Base-by-base conservation (phyloP, 2,888 invertebrate genomes). In the Petrolisthes manimaculis region DNA sequence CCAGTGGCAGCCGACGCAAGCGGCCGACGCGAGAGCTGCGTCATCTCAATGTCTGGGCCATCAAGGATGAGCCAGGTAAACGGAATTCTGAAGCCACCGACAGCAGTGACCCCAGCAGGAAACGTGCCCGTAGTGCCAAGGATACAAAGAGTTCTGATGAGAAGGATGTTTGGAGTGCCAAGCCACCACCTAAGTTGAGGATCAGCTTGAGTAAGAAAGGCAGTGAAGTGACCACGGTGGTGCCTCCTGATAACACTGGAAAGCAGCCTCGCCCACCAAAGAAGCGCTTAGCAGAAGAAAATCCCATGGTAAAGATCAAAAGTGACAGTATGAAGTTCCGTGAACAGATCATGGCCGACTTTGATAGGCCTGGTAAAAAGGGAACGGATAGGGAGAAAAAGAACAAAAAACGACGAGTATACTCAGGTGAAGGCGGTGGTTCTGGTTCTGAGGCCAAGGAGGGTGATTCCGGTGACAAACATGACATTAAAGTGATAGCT, bases 231-330 rank as follows among this genome's bases (percentile, higher is more conserved):
- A 90, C 89, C 9, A 90, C 84, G 2, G 91, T 90, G 12, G 74
- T 89, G 6, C 61, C 83, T 14, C 85, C 89, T n/a, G 55, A 55
- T 9, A 61, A 75, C 21, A 67, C 78, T 51, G 79, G 80, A 51
- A 86, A 84, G 21, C 88, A 86, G 37, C 86, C 78, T 92, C 93
- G 96, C 91, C 97, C 97, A 82, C 97, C 97, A 0, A 97, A 97
- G 93, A 97, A 97, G 92, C 95, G 97, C 21, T 93, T 96, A 37
- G 84, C 89, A 4, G 89, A 90, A 69, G 90, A 91, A 78, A 86
- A 91, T 67, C 75, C 88, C 0, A 74, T 91, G 77, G 86, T 81
- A 21, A 89, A 89, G 67, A 89, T 91, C 53, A 89, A 84, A 84
- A 88, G 71, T 83, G 91, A 91, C 51, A 89, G 81, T 71, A 88